Evolutionary conservation across 2,797 vertebrate genomes (phyloP), one percentile per base, ranked within the genome.

Genomic region (Lacerta viridis): DNA sequence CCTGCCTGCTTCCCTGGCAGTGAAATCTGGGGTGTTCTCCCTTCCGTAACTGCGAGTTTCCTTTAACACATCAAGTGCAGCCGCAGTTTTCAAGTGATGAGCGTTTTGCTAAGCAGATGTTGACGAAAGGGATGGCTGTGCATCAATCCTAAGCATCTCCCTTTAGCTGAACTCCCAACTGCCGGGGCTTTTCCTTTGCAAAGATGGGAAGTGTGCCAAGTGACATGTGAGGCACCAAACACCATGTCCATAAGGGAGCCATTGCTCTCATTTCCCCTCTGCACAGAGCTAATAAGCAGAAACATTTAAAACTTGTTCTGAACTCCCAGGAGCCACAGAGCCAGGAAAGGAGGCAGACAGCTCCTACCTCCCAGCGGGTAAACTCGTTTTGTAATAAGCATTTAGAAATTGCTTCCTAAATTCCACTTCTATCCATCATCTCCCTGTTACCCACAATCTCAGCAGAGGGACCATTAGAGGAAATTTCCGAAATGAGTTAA

Each of bases 401-500:
- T 20, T 5, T 4, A 72, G 61, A 39, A 87, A 86, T 74, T 64
- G 79, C 36, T 89, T 85, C 80, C 81, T 87, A 79, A 89, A 90
- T 74, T 23, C 61, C 9, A 41, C 2, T 87, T 27, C 66, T 87
- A 36, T 10, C 92, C 87, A 87, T 90, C 79, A 81, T 39, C 59
- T 85, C 84, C 76, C 55, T 86, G 0, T 76, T 84, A 90, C 2
- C 33, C 68, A 55, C 83, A 79, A 3, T 0, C 50, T 86, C 84
- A 88, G 75, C 87, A 83, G 80, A 41, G 75, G 33, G 68, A 50
- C 90, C 75, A 72, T 55, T 11, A 68, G 59, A 88, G 41, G 68
- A 89, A 74, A 74, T 91, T 89, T 92, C 85, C 84, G 41, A 86
- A 83, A 36, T 88, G 36, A 88, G 43, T 25, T 36, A 79, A 84